Evolutionary conservation across 2,888 invertebrate genomes (phyloP).

Genomic region (Pelosia muscerda): DNA sequence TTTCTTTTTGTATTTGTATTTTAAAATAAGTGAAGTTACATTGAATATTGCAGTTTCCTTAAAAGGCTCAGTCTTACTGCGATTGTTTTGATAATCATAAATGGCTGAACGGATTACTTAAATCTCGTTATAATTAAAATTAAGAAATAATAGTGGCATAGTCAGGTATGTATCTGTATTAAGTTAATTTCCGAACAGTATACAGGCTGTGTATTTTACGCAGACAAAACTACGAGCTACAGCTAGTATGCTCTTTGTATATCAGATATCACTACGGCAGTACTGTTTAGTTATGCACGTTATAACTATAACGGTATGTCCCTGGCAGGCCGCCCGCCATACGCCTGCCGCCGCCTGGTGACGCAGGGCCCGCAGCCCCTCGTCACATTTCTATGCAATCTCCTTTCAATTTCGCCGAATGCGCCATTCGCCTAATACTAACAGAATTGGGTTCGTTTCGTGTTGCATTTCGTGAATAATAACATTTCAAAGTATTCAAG

Average conservation of each 20-base stretch:
- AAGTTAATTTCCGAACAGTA: not conserved
- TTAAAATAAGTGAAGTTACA: not conserved
- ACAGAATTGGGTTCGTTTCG: conserved; percentile 40
- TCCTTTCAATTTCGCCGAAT: conserved; percentile 48
- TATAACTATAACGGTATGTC: not conserved
- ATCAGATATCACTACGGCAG: not conserved
- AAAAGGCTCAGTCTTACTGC: not conserved
- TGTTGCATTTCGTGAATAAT: conserved; percentile 18
- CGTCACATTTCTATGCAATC: conserved; percentile 48
- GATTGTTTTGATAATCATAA: not conserved
- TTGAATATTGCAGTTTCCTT: not conserved
- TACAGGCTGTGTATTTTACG: too few relatives aligned
- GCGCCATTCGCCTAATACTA: conserved; percentile 44
- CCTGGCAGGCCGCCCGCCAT: conserved; percentile 15
- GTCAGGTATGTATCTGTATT: not conserved
- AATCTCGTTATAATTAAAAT: too few relatives aligned
- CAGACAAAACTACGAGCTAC: not conserved
- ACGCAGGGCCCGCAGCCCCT: conserved; percentile 10
- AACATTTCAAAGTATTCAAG: not conserved
- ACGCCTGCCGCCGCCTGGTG: conserved; percentile 12
- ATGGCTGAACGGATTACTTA: too few relatives aligned
- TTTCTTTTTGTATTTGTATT: not conserved
- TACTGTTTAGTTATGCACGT: not conserved
- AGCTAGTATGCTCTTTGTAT: not conserved
- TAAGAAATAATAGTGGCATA: too few relatives aligned